These are phyloP conservation scores for Chymomyza fuscimana DNA, from an alignment of 2,888 invertebrate genomes.

Conservation along the genomic window DNA sequence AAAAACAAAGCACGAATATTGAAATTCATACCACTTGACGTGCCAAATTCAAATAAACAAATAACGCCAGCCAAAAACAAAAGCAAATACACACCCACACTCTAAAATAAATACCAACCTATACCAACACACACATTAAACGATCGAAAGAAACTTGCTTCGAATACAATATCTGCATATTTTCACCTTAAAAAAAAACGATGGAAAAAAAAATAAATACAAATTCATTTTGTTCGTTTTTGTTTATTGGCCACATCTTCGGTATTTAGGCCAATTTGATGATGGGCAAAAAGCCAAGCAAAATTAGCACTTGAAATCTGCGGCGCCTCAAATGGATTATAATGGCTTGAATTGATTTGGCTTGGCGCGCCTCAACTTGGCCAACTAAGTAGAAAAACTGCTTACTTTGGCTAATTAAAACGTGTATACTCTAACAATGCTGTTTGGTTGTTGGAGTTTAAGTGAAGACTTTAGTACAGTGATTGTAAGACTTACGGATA, in stretches of 20 bases:
- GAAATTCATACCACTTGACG: conserved; percentile 48
- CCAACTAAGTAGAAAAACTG: background rate
- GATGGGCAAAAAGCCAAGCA: background rate
- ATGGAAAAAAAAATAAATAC: background rate
- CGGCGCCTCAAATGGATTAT: background rate
- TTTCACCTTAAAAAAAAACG: conserved; percentile 43
- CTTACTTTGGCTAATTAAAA: background rate
- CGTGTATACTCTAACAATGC: background rate
- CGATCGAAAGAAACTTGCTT: background rate
- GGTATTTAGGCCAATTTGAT: conserved; percentile 44
- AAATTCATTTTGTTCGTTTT: background rate
- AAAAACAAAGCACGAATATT: conserved; percentile 30
- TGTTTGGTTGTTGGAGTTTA: background rate
- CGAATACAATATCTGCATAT: conserved; percentile 51
- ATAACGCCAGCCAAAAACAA: background rate
- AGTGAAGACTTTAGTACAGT: background rate
- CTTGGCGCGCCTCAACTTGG: background rate
- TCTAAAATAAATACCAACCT: background rate
- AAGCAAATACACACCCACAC: background rate
- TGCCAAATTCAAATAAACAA: background rate
- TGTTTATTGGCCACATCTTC: conserved; percentile 29
- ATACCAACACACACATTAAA: background rate
- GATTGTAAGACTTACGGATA: no score
- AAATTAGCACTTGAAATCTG: conserved; percentile 34
- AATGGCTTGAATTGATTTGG: background rate